These are phyloP conservation scores for Meleagris gallopavo DNA, from an alignment of 2,113 vertebrate species.

Conservation along the genomic window DNA sequence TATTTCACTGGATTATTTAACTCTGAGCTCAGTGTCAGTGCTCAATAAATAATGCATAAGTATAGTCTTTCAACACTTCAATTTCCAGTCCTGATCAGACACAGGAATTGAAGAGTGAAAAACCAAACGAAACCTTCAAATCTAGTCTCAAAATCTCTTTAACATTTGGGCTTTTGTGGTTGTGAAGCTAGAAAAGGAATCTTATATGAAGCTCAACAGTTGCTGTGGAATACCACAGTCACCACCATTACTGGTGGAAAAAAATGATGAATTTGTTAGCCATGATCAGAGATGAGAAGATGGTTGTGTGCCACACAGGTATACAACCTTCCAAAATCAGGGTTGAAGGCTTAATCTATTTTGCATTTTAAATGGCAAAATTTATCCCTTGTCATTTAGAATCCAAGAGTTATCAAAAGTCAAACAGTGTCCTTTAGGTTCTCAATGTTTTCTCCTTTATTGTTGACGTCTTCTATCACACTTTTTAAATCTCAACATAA, in stretches of 20 bases:
- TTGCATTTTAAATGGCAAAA: not conserved
- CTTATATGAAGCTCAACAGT: not conserved
- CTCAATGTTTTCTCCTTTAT: not conserved
- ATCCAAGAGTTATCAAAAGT: not conserved
- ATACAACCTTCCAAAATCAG: not conserved
- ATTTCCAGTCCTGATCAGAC: constrained; percentile 4
- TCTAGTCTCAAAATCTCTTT: constrained; percentile 22
- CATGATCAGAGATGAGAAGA: not conserved
- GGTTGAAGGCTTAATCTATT: not conserved
- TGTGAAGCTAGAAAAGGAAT: constrained; percentile 14
- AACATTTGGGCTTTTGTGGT: constrained; percentile 6
- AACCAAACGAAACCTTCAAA: not conserved
- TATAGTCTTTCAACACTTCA: constrained; percentile 40
- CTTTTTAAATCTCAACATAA: not conserved
- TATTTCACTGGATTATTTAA: constrained; percentile 34
- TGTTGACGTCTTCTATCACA: not conserved
- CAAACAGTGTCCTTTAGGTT: not conserved
- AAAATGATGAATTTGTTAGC: not conserved
- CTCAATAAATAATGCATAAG: constrained; percentile 46
- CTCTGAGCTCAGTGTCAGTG: constrained; percentile 11
- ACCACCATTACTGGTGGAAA: not conserved
- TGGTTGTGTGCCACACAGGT: not conserved
- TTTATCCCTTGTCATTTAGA: not conserved
- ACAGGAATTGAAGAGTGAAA: constrained; percentile 10
- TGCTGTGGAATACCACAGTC: not conserved